Conservation (phyloP, 2,888 invertebrate genomes). For the Agrochola litura region DNA sequence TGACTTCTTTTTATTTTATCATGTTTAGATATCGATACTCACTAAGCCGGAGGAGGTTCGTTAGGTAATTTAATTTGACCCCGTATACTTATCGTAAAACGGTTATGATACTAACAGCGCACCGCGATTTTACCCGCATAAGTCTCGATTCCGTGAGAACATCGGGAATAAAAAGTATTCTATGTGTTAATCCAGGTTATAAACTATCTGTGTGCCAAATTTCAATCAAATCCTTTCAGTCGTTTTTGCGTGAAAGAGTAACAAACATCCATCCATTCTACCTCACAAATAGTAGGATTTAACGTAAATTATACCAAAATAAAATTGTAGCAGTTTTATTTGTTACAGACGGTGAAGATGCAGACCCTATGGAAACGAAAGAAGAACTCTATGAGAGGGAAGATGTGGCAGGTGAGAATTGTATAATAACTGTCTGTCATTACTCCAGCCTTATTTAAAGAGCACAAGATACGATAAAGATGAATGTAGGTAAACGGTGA, state of each 20-base stretch:
- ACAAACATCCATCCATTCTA: too few species aligned
- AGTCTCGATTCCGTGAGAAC: neutral
- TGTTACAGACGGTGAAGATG: slow-evolving; percentile 72
- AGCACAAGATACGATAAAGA: slow-evolving; percentile 41
- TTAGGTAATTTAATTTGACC: too few species aligned
- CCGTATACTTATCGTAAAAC: too few species aligned
- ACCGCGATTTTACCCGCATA: neutral
- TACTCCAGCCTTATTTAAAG: slow-evolving; percentile 11
- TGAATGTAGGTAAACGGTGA: slow-evolving; percentile 56
- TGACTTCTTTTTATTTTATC: too few species aligned
- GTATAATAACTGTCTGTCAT: neutral
- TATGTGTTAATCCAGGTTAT: neutral
- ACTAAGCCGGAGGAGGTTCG: too few species aligned
- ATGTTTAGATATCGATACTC: too few species aligned
- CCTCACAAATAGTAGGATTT: too few species aligned
- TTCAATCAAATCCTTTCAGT: too few species aligned
- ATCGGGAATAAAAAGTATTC: too few species aligned
- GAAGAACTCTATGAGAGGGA: slow-evolving; percentile 70
- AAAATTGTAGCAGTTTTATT: slow-evolving; percentile 22
- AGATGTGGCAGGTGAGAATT: slow-evolving; percentile 73
- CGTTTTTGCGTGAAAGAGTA: too few species aligned
- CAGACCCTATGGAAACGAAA: slow-evolving; percentile 68
- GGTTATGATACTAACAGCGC: neutral
- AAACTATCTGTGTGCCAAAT: too few species aligned
- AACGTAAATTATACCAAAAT: neutral